Base-by-base conservation (phyloP, 2,113 vertebrate species). In the Vimba vimba region DNA sequence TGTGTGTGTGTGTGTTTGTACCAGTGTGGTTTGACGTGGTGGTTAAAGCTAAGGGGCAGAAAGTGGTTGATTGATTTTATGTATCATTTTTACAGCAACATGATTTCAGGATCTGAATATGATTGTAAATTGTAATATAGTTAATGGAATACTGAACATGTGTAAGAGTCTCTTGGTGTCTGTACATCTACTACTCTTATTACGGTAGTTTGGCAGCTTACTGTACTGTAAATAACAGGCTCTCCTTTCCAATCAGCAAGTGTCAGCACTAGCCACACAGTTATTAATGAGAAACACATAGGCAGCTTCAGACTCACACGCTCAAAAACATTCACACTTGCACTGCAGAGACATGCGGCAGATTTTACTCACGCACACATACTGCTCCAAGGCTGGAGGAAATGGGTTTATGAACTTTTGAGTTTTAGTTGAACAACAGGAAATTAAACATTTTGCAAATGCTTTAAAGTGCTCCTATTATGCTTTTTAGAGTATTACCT, bases 271-370 rank as follows among this genome's bases (percentile, higher is more conserved):
- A n/a, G 80, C 86, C 69, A 88, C 80, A 78, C 21, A 50, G 83
- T 92, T 93, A 92, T 94, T 94, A 93, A 93, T 94, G 91, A 91
- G 84, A 88, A 90, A 86, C 90, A 90, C 89, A 92, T 47, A 78
- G 89, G 62, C 83, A 82, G 89, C 78, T 83, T 83, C 91, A 89
- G 57, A 81, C 59, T 59, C 62, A 68, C 80, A 50, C 55, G 82
- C 68, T 39, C 83, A 85, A 81, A 74, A 83, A 68, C 86, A 47
- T 33, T 79, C 33, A 79, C 76, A 68, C 55, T 39, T 73, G 84
- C 23, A 83, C 30, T 23, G 59, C 76, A 57, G 76, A 79, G 76
- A 79, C 33, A 60, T 21, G 47, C 25, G 25, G 77, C 55, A 30
- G 50, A 69, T 74, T 25, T 45, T 25, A 74, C 43, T 45, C 43